Evolutionary conservation across 2,113 vertebrate species (phyloP).

Genomic region (Colistium nudipinnis): DNA sequence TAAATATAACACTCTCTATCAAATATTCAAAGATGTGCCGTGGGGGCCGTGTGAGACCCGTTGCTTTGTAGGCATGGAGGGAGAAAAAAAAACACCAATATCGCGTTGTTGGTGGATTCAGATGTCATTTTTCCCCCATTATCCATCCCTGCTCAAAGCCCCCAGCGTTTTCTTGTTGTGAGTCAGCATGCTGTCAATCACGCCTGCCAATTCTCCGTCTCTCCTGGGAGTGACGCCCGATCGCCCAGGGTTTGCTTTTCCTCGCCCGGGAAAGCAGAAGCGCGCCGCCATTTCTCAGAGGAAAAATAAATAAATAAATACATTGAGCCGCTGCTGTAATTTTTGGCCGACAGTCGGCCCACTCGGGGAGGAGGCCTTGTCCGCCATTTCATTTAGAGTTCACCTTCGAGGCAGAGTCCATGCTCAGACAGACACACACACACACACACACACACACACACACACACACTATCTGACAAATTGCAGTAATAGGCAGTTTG

Average conservation of each 20-base stretch:
- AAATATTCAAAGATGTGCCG: constrained; percentile 54
- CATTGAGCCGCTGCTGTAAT: constrained; percentile 19
- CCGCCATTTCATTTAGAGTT: constrained; percentile 62
- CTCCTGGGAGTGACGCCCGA: constrained; percentile 28
- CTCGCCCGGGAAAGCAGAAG: constrained; percentile 40
- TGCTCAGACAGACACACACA: neutral
- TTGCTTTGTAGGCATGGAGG: constrained; percentile 8
- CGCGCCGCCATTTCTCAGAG: constrained; percentile 11
- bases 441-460: constrained; percentile 2
- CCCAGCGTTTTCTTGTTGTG: constrained; percentile 17
- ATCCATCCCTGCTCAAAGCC: neutral
- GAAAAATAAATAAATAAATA: neutral
- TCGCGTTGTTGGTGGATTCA: neutral
- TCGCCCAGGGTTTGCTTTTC: constrained; percentile 46
- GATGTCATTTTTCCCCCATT: constrained; percentile 2
- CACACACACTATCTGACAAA: constrained; percentile 41
- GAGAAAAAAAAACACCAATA: constrained; percentile 16
- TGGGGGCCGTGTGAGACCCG: neutral
- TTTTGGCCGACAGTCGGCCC: constrained; percentile 23
- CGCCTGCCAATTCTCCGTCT: constrained; percentile 13
- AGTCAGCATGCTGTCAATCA: constrained; percentile 58
- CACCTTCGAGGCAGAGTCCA: constrained; percentile 42
- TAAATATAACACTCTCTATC: constrained; percentile 59
- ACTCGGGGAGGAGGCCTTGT: constrained; percentile 45
- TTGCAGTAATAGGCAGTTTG: constrained; percentile 62